These are phyloP conservation scores for Drosophila lutescens DNA, from an alignment of 2,888 invertebrate genomes.

Conservation along the genomic window DNA sequence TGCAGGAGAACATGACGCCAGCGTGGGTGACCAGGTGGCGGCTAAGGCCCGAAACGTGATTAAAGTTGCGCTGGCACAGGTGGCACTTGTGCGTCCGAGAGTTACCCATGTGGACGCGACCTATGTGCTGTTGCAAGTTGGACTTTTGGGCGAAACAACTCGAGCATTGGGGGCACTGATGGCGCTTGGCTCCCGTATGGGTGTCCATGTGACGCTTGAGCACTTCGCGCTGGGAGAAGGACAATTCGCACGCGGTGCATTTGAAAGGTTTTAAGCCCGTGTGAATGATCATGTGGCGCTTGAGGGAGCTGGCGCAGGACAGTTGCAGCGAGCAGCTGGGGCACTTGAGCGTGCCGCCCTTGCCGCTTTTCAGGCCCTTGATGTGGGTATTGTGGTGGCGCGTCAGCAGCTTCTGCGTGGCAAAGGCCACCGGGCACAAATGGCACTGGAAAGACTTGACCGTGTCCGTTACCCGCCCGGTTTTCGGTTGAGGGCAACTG, in stretches of 20 bases:
- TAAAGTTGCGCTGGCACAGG: conserved; percentile 86
- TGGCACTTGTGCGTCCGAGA: conserved; percentile 88
- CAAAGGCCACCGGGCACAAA: conserved; percentile 87
- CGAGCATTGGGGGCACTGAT: conserved; percentile 87
- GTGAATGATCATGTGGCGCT: conserved; percentile 89
- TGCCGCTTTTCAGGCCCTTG: conserved; percentile 86
- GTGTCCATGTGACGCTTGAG: conserved; percentile 87
- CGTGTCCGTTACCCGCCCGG: conserved; percentile 68
- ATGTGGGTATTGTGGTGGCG: conserved; percentile 87
- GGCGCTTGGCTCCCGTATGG: conserved; percentile 87
- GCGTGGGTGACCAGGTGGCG: conserved; percentile 88
- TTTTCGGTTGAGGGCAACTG: conserved; percentile 21
- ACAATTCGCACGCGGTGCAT: conserved; percentile 86
- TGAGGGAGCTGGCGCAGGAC: conserved; percentile 87
- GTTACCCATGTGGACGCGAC: conserved; percentile 86
- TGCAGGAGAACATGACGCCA: conserved; percentile 88
- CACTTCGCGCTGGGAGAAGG: conserved; percentile 90
- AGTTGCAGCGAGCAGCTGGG: conserved; percentile 88
- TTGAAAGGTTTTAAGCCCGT: conserved; percentile 85
- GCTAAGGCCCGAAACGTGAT: conserved; percentile 88
- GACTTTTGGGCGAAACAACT: conserved; percentile 90
- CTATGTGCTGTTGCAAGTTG: conserved; percentile 87
- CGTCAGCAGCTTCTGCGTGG: conserved; percentile 86
- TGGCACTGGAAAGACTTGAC: conserved; percentile 87
- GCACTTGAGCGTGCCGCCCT: conserved; percentile 84